Evolutionary conservation across 2,888 invertebrate genomes (phyloP).

Genomic region (Odontomyia ornata): DNA sequence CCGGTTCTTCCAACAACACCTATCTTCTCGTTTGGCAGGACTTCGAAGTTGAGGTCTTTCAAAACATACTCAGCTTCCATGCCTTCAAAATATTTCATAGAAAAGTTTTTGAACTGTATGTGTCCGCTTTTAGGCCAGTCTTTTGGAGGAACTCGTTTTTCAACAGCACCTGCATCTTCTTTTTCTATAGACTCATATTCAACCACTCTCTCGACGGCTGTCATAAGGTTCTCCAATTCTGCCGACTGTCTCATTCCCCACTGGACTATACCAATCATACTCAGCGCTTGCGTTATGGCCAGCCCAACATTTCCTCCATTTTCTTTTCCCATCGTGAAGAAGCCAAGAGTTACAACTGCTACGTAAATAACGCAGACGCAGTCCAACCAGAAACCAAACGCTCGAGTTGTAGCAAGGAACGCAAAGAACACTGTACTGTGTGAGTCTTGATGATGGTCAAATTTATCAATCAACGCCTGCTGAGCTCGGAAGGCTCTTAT

Average conservation of each 20-base stretch:
- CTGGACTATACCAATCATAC: constrained; percentile 72
- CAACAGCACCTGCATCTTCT: constrained; percentile 75
- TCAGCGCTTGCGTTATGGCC: constrained; percentile 83
- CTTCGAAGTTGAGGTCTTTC: constrained; percentile 72
- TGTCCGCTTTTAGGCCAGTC: constrained; percentile 79
- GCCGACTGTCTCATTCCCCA: constrained; percentile 95
- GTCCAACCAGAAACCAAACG: constrained; percentile 94
- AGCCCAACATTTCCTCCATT: constrained; percentile 80
- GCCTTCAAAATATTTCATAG: constrained; percentile 74
- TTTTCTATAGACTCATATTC: constrained; percentile 70
- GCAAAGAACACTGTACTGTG: constrained; percentile 94
- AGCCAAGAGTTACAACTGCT: constrained; percentile 75
- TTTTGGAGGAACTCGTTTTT: constrained; percentile 70
- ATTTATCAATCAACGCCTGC: constrained; percentile 78
- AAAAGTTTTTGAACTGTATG: constrained; percentile 74
- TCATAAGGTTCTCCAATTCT: constrained; percentile 88
- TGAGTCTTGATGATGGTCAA: constrained; percentile 82
- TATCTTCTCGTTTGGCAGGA: constrained; percentile 73
- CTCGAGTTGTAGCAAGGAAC: constrained; percentile 88
- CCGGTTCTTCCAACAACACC: constrained; percentile 66
- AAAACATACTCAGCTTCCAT: constrained; percentile 76
- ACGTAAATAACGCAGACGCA: constrained; percentile 88
- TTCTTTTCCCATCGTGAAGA: constrained; percentile 75
- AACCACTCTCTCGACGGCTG: constrained; percentile 82
- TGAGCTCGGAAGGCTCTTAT: constrained; percentile 90